phyloP scores from a whole-genome alignment of 1,140 invertebrate species.

The Apis florea region DNA sequence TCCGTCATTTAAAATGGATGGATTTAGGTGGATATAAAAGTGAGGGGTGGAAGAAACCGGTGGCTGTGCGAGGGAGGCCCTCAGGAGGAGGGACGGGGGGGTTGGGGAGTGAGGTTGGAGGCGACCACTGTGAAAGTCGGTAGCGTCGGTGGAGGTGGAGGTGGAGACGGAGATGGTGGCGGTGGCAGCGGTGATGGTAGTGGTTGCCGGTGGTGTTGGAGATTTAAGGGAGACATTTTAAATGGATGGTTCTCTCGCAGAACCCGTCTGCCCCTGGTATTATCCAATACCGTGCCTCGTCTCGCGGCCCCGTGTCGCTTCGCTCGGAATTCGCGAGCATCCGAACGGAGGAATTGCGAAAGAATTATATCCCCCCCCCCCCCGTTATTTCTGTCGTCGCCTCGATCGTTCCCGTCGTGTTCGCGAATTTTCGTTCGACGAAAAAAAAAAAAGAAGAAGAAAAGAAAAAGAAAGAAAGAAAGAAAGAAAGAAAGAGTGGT shows the following conservation, averaged over 20 bases:
- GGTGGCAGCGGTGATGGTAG: constrained; percentile 55
- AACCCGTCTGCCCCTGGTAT: constrained; percentile 61
- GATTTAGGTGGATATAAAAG: constrained; percentile 76
- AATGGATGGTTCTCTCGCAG: constrained; percentile 69
- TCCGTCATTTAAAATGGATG: constrained; percentile 79
- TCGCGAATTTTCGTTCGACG: neutral
- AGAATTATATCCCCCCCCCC: neutral
- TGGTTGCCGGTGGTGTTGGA: constrained; percentile 66
- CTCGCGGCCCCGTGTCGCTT: constrained; percentile 38
- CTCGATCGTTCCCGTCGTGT: neutral
- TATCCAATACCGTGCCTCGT: constrained; percentile 65
- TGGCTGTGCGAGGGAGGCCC: constrained; percentile 55
- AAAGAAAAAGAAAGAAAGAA: no score
- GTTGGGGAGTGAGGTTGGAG: constrained; percentile 56
- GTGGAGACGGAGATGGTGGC: constrained; percentile 47
- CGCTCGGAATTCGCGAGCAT: constrained; percentile 52
- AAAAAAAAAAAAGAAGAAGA: neutral
- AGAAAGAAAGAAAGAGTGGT: neutral
- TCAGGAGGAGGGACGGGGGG: constrained; percentile 32
- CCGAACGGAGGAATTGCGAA: constrained; percentile 14
- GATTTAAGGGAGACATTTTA: constrained; percentile 74
- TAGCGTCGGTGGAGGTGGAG: constrained; percentile 47
- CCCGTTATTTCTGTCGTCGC: neutral
- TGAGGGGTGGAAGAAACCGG: constrained; percentile 62
- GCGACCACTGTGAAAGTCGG: constrained; percentile 71